Evolutionary conservation across 2,888 invertebrate genomes (phyloP).

Genomic region (Scelioninae gen. 1): DNA sequence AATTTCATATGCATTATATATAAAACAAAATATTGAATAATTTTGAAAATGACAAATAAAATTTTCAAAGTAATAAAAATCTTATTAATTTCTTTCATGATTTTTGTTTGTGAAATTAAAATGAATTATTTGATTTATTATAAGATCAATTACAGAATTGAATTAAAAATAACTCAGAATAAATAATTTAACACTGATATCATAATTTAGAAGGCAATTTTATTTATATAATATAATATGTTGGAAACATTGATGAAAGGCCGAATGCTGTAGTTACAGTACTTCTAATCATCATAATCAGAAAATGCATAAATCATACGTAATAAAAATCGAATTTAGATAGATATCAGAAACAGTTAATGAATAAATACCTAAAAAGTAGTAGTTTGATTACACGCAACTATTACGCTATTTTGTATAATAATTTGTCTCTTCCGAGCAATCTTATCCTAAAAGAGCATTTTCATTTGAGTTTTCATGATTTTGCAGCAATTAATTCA

Average conservation of each 20-base stretch:
- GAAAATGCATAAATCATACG: not conserved
- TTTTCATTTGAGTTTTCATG: constrained; percentile 17
- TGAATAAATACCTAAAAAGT: constrained; percentile 3
- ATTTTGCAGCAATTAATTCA: constrained; percentile 12
- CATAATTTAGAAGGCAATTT: constrained; percentile 33
- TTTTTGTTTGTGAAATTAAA: too few relatives aligned
- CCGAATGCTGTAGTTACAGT: constrained; percentile 9
- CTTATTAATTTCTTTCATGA: not conserved
- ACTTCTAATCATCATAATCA: constrained; percentile 10
- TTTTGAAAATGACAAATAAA: too few relatives aligned
- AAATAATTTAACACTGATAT: not conserved
- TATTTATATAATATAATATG: constrained; percentile 36
- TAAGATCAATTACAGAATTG: not conserved
- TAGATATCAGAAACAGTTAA: not conserved
- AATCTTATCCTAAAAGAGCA: constrained; percentile 1
- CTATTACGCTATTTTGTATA: constrained; percentile 27
- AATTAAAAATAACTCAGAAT: too few relatives aligned
- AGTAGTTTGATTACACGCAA: constrained; percentile 23
- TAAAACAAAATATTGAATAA: too few relatives aligned
- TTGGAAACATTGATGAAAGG: constrained; percentile 42
- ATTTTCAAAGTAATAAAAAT: too few relatives aligned
- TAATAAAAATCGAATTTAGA: constrained; percentile 11
- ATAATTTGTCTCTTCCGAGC: not conserved
- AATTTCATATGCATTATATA: not conserved
- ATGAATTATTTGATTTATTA: too few relatives aligned